phyloP scores from a whole-genome alignment of 2,113 vertebrate genomes.

The Myotis lucifugus region DNA sequence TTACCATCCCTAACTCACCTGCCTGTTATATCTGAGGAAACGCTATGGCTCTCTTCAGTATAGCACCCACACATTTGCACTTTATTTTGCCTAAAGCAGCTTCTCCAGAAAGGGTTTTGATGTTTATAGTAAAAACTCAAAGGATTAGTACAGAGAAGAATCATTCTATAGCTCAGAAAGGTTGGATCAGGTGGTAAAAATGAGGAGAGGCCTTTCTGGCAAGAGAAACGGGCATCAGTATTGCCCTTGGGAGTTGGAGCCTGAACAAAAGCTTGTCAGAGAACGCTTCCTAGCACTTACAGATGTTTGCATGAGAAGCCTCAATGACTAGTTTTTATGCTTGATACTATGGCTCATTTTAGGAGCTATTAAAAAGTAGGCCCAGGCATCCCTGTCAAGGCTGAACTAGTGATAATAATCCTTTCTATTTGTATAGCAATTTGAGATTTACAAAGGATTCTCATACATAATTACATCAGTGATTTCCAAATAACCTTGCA shows the following conservation, averaged over 20 bases:
- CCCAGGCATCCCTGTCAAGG: not conserved
- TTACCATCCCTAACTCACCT: not conserved
- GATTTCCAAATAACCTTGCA: slow-evolving; percentile 21
- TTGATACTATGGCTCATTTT: not conserved
- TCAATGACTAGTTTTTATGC: not conserved
- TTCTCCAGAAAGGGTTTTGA: slow-evolving; percentile 1
- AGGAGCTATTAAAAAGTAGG: not conserved
- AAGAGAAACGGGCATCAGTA: not conserved
- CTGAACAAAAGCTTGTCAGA: not conserved
- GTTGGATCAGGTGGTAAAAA: not conserved
- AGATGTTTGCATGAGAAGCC: not conserved
- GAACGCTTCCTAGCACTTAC: not conserved
- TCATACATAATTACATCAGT: not conserved
- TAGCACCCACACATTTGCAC: not conserved
- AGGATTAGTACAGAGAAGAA: not conserved
- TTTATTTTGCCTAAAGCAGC: not conserved
- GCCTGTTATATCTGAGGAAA: not conserved
- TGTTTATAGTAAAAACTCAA: not conserved
- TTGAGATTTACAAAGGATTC: not conserved
- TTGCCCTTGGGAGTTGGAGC: not conserved
- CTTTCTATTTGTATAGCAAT: not conserved
- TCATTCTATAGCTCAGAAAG: not conserved
- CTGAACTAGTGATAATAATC: slow-evolving; percentile 6
- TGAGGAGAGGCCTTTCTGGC: not conserved
- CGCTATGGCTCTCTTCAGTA: not conserved